A percentile compares a stretch with the other conserved stretches of the same genome.
These are phyloP conservation scores for Heliothis virescens DNA, from an alignment of 1,140 invertebrate species.

Conservation along the genomic window DNA sequence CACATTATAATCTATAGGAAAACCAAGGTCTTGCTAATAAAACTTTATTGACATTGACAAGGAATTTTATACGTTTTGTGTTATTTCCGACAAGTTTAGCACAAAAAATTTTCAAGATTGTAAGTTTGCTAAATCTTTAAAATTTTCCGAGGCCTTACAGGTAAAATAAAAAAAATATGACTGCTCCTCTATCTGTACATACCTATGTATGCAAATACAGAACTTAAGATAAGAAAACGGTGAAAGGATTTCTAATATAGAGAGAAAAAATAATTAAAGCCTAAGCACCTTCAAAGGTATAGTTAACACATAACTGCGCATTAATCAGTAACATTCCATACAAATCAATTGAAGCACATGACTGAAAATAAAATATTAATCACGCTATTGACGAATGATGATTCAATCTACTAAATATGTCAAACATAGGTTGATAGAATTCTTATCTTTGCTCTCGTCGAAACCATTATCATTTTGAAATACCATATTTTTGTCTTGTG, in stretches of 20 bases:
- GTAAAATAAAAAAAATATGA: no score
- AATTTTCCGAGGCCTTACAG: no score
- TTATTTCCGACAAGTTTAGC: not conserved
- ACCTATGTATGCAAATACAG: not conserved
- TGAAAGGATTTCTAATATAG: no score
- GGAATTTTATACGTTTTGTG: conserved; percentile 15
- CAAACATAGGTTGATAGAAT: not conserved
- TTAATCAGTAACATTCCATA: no score
- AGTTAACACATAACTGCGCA: no score
- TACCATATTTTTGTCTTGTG: not conserved
- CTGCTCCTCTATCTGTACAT: no score
- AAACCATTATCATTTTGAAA: not conserved
- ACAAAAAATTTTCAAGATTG: not conserved
- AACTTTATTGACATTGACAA: conserved; percentile 45
- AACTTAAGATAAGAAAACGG: no score
- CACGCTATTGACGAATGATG: not conserved
- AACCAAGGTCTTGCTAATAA: conserved; percentile 62
- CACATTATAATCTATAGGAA: conserved; percentile 61
- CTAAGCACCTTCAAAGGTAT: no score
- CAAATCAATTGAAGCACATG: not conserved
- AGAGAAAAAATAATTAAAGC: no score
- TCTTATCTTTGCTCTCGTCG: not conserved
- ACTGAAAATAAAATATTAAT: conserved; percentile 14
- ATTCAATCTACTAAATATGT: not conserved
- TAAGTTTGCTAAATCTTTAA: not conserved